These are phyloP conservation scores for Herpetotheres cachinnans DNA, from an alignment of 2,113 vertebrate species.

Conservation along the genomic window DNA sequence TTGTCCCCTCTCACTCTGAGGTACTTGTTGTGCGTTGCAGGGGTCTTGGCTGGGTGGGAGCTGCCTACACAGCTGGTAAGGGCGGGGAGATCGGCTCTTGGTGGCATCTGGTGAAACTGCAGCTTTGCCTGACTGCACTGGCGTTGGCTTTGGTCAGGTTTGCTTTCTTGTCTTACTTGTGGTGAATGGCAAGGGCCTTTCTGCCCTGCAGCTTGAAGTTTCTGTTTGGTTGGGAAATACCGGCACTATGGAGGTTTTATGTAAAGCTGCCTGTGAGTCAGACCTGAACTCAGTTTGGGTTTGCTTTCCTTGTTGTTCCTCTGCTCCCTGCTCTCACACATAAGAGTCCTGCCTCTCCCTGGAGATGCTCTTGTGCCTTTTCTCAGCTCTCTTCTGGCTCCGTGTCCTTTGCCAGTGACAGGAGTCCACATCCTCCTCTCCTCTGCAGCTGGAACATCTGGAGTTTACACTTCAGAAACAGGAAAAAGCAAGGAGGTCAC, in stretches of 20 bases:
- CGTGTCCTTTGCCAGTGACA: rapidly evolving
- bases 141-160: background rate
- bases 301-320: background rate
- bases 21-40: rapidly evolving
- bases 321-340: background rate
- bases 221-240: background rate
- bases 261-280: background rate
- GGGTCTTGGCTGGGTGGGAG: background rate
- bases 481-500: background rate
- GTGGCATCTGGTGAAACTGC: background rate
- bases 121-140: background rate
- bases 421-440: background rate
- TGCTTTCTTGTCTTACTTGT: background rate
- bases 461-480: background rate
- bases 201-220: background rate
- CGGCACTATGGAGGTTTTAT: background rate
- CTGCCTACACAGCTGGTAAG: rapidly evolving
- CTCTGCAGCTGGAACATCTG: background rate
- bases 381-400: background rate
- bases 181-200: background rate
- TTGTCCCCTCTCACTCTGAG: background rate
- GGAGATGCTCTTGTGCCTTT: background rate
- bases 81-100: background rate
- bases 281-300: rapidly evolving
- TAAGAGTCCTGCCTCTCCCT: background rate